These are phyloP conservation scores for Gymnorhina tibicen DNA, from an alignment of 2,113 vertebrate species.

Conservation along the genomic window DNA sequence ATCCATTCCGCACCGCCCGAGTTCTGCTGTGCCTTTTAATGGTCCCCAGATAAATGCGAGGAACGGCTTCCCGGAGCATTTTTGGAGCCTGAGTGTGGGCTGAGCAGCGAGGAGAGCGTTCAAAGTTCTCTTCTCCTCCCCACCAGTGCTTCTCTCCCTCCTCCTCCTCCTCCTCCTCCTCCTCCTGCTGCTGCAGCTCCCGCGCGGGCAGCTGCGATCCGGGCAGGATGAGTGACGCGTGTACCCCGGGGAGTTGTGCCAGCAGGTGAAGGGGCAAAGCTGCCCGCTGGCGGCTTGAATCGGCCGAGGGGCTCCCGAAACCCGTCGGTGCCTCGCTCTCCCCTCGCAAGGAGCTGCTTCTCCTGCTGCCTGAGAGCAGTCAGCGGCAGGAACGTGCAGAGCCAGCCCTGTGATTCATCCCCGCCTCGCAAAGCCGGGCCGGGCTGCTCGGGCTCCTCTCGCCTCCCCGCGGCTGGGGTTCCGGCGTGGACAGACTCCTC, in stretches of 20 bases:
- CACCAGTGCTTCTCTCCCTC: background rate
- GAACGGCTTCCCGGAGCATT: background rate
- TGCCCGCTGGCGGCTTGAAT: background rate
- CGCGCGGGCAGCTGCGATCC: background rate
- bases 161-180: slow-evolving; percentile 22
- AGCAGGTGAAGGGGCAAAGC: background rate
- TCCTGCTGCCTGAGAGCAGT: background rate
- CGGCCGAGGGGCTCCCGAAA: no score
- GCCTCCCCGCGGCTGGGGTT: background rate
- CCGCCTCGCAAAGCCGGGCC: background rate
- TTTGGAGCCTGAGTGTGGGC: slow-evolving; percentile 19
- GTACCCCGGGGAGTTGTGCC: background rate
- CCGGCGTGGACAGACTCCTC: background rate
- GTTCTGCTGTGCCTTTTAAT: background rate
- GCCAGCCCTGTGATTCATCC: background rate
- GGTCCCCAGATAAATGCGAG: background rate
- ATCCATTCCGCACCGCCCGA: background rate
- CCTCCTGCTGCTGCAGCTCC: no score
- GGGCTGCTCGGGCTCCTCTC: background rate
- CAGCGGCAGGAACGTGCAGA: background rate
- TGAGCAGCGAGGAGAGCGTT: background rate
- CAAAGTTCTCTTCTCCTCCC: background rate
- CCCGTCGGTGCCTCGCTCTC: no score
- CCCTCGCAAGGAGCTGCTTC: background rate
- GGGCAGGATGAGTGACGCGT: background rate